Percentiles rank a stretch among this genome's conserved stretches.
phyloP scores from a whole-genome alignment of 1,140 invertebrate species.

The Drosophila sp. region DNA sequence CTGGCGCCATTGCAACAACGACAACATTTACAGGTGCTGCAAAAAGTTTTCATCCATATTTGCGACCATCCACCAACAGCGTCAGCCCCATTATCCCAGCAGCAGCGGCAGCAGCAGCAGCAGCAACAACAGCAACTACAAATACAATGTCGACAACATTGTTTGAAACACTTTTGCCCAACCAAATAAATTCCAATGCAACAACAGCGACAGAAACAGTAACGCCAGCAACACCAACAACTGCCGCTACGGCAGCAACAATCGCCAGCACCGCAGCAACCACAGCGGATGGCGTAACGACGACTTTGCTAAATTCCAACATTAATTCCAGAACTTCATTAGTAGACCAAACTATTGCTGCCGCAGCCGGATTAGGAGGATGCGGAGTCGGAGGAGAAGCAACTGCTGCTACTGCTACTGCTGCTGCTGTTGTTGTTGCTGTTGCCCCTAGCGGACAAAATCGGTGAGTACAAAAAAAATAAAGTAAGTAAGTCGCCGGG shows the following conservation, averaged over 20 bases:
- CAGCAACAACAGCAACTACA: constrained; percentile 23
- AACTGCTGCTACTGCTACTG: constrained; percentile 14
- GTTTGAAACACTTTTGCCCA: constrained; percentile 81
- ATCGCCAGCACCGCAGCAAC: constrained; percentile 21
- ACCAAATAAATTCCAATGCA: constrained; percentile 82
- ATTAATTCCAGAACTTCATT: constrained; percentile 82
- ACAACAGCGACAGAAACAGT: constrained; percentile 35
- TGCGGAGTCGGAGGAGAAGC: neutral
- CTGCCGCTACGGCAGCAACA: constrained; percentile 31
- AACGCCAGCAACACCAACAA: constrained; percentile 32
- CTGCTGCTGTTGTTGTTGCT: neutral
- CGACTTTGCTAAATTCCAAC: constrained; percentile 70
- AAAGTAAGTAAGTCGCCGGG: too few relatives aligned
- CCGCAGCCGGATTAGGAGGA: neutral
- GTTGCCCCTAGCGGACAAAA: constrained; percentile 33
- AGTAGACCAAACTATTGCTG: constrained; percentile 59
- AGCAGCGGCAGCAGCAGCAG: constrained; percentile 25
- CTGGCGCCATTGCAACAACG: constrained; percentile 66
- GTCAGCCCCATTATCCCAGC: constrained; percentile 38
- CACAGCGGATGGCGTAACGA: constrained; percentile 36
- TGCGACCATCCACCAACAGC: constrained; percentile 60
- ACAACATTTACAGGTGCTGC: constrained; percentile 72
- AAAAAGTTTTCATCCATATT: constrained; percentile 80
- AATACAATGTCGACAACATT: constrained; percentile 73
- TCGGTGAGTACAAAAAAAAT: constrained; percentile 55